A percentile compares a stretch with the other conserved stretches of the same genome.
Conservation (phyloP, 2,888 invertebrate species). For the Athalia cordata region DNA sequence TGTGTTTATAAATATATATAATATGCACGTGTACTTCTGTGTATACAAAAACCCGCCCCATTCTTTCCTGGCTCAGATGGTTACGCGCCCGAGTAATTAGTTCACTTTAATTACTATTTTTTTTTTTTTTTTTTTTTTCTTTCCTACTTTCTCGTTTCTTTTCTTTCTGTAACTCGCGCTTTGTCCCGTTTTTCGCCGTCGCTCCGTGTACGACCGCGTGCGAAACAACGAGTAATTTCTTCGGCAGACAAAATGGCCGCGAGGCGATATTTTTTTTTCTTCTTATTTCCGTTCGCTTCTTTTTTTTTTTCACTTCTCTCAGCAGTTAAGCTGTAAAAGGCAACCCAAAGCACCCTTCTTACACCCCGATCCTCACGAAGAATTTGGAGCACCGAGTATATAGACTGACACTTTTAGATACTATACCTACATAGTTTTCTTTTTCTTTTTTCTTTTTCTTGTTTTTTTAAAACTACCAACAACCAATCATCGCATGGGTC, state of each 20-base stretch:
- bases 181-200: conserved; percentile 9
- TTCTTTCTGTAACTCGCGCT: conserved; percentile 30
- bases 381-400: too few relatives aligned
- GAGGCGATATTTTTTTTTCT: neutral
- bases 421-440: too few relatives aligned
- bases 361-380: too few relatives aligned
- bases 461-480: neutral
- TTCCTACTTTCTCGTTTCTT: neutral
- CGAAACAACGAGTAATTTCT: conserved; percentile 37
- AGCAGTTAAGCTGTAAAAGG: too few relatives aligned
- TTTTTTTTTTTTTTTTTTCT: neutral
- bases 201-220: neutral
- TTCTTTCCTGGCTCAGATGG: conserved; percentile 8
- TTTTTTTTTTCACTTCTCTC: too few relatives aligned
- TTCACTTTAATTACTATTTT: conserved; percentile 36
- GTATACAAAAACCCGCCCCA: neutral
- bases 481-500: conserved; percentile 9
- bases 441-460: neutral
- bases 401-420: too few relatives aligned
- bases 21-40: neutral
- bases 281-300: neutral
- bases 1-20: neutral
- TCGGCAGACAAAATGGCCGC: conserved; percentile 30
- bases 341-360: too few relatives aligned
- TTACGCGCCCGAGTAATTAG: conserved; percentile 31